Evolutionary conservation across 2,113 vertebrate species (phyloP).

Genomic region (Rhipidura dahli): DNA sequence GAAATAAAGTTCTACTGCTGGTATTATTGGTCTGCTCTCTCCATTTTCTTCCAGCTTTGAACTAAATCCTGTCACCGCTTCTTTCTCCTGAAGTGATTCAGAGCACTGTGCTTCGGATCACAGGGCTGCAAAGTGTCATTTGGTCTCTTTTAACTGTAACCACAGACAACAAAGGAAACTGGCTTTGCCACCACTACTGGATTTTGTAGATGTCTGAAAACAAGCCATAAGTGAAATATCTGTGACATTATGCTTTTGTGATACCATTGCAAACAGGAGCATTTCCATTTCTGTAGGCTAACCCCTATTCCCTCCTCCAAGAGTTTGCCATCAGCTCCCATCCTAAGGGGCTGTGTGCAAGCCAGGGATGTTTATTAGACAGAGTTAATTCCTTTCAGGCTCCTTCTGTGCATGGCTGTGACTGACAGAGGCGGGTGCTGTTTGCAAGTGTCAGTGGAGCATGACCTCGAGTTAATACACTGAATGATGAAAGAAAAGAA

Average conservation of each 20-base stretch:
- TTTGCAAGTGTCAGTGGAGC: slow-evolving; percentile 55
- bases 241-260: background rate
- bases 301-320: background rate
- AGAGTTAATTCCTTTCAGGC: slow-evolving; percentile 33
- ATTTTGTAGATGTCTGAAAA: background rate
- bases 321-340: background rate
- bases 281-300: background rate
- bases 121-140: background rate
- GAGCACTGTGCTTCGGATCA: background rate
- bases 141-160: background rate
- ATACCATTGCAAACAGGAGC: background rate
- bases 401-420: slow-evolving; percentile 19
- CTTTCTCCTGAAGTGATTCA: background rate
- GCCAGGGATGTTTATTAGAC: background rate
- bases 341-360: background rate
- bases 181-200: background rate
- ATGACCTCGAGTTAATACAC: slow-evolving; percentile 56
- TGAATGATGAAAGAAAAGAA: slow-evolving; percentile 58
- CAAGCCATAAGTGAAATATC: background rate
- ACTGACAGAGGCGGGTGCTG: slow-evolving; percentile 49
- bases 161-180: background rate
- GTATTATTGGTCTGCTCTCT: background rate
- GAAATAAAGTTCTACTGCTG: background rate
- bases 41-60: background rate
- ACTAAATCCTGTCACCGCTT: background rate